Base-by-base conservation (phyloP, 2,888 invertebrate genomes). In the Acanthosepion pharaonis region DNA sequence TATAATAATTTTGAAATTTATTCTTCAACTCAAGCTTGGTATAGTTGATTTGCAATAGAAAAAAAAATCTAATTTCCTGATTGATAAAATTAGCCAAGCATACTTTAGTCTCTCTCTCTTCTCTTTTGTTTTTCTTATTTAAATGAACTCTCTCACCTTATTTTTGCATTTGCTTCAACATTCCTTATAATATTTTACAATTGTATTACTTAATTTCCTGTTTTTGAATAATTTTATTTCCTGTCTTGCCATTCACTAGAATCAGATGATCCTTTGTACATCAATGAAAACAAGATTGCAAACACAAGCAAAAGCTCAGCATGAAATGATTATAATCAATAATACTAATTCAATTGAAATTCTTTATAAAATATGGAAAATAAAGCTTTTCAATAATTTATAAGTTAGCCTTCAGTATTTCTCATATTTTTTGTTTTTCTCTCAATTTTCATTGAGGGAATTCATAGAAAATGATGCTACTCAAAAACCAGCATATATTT, bases 181-280 rank as follows among this genome's bases (percentile, higher is more conserved):
- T 78, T 78, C n/a, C 78, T 78, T 78, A n/a, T 78, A 5, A n/a
- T 78, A n/a, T 78, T 78, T 78, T 78, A 78, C n/a, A 78, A 78
- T 78, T 78, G 78, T n/a, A n/a, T 78, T 78, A 78, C n/a, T 78
- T 33, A 78, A 78, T 78, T 78, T 78, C 78, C 78, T 78, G 78
- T n/a, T 78, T 78, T 78, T 78, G 78, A 78, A 78, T n/a, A 78
- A 78, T n/a, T 78, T 78, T 78, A 78, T 78, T 78, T 78, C 78
- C 78, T 15, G 18, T 78, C n/a, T 23, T 78, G n/a, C 78, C 78
- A 78, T n/a, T n/a, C 78, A 33, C n/a, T 78, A 78, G 78, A 78
- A 78, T 78, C 78, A 78, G 78, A 78, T 78, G 78, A 78, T 78
- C 78, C 78, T 78, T 78, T 78, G 78, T n/a, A n/a, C n/a, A 78